Evolutionary conservation across 2,888 invertebrate species (phyloP), one percentile per base, ranked within the genome.

Genomic region (Acronicta alni): DNA sequence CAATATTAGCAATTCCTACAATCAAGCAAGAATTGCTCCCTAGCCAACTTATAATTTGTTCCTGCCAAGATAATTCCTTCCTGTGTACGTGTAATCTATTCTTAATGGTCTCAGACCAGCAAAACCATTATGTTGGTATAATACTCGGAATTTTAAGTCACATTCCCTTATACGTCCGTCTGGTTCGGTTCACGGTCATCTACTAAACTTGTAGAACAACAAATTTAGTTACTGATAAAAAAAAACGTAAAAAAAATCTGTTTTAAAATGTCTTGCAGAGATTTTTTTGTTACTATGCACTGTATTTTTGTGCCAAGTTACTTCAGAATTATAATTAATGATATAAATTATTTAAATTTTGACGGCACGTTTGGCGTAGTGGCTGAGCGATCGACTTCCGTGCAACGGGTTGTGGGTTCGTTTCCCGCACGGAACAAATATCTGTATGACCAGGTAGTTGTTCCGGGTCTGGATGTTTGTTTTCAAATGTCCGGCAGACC

Each of bases 61-160:
- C 56, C 41, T 54, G 37, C 15, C 14, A 14, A 39, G 42, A 49
- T 59, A 38, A 67, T 46, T 39, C 49, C 43, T 51, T 51, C 51
- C 53, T 51, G 67, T 41, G 49, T 44, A 32, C 47, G 44, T 39
- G 54, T 67, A 68, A 72, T 68, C 44, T 55, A 55, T 55, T 61
- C 62, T 39, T 45, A 61, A 72, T 72, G 54, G 54, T 44, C 17
- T 10, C 17, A 32, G 51, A 48, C 52, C 8, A 38, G 68, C 26
- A 15, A 42, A 49, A 60, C 39, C 49, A 72, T 68, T 55, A 62
- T 15, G 73, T 39, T 51, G 18, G 51, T 73, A 41, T 61, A 72
- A 49, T 68, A 69, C 73, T 66, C 16, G 65, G 65, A 76, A 73
- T 65, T 67, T 63, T 20, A 66, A 62, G 57, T 59, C 23, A 57